phyloP scores from a whole-genome alignment of 2,797 vertebrate species.

The Pantherophis alleghaniensis region DNA sequence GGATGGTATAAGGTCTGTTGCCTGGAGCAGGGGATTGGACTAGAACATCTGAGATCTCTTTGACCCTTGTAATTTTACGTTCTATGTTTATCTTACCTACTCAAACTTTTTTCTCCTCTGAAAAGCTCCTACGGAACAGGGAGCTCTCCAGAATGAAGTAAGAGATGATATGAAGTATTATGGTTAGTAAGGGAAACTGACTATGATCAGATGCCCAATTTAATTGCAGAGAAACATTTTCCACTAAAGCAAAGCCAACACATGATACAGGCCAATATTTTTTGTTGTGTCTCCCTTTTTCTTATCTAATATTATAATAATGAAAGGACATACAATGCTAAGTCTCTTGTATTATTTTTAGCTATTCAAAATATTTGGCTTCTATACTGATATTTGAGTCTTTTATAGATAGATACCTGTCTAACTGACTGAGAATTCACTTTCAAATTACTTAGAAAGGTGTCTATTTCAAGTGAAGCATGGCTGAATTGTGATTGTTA shows the following conservation, averaged over 20 bases:
- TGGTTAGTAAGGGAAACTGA: neutral
- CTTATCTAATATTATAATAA: neutral
- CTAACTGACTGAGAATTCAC: slow-evolving; percentile 39
- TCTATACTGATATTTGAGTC: slow-evolving; percentile 31
- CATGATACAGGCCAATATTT: neutral
- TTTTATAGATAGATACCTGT: slow-evolving; percentile 31
- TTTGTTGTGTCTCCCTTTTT: neutral
- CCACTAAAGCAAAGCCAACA: neutral
- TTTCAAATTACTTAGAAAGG: slow-evolving; percentile 42
- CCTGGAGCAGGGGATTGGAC: neutral
- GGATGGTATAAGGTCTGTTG: neutral
- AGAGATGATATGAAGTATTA: neutral
- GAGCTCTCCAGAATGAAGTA: neutral
- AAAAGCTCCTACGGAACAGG: neutral
- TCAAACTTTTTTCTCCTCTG: neutral
- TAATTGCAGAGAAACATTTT: neutral
- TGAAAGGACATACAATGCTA: neutral
- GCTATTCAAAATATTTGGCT: slow-evolving; percentile 14
- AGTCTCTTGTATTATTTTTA: neutral
- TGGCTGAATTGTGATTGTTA: slow-evolving; percentile 37
- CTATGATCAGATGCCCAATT: neutral
- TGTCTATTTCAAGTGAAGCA: slow-evolving; percentile 27
- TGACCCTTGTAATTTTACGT: neutral
- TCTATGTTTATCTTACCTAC: neutral
- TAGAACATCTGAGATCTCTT: neutral